Percentiles rank a stretch among this genome's conserved stretches.
phyloP scores from a whole-genome alignment of 2,113 vertebrate species.

The Laticauda colubrina region DNA sequence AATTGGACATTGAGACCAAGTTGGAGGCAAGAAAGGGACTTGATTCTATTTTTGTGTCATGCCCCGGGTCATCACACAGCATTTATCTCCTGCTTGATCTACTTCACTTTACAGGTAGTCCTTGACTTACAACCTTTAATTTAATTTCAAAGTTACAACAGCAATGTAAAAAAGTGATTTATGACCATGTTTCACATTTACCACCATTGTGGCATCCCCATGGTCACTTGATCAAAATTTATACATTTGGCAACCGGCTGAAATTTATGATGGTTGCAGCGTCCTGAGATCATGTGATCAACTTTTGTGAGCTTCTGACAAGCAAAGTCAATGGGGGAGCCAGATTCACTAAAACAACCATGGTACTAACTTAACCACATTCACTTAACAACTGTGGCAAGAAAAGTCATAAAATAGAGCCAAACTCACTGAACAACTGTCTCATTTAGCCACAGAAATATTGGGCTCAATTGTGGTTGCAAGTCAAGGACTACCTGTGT shows the following conservation, averaged over 20 bases:
- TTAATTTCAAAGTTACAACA: not conserved
- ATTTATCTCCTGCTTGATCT: not conserved
- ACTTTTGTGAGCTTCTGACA: too few relatives aligned
- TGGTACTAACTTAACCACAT: not conserved
- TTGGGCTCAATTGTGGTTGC: not conserved
- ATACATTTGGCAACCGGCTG: not conserved
- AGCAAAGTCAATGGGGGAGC: not conserved
- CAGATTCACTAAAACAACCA: not conserved
- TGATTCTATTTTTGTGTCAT: too few relatives aligned
- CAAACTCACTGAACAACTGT: not conserved
- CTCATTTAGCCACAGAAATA: not conserved
- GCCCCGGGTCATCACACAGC: too few relatives aligned
- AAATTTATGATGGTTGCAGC: not conserved
- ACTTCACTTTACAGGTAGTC: not conserved
- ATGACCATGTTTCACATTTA: not conserved
- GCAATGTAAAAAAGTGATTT: not conserved
- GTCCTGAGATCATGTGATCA: not conserved
- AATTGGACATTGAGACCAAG: too few relatives aligned
- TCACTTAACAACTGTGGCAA: not conserved
- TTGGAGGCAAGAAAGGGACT: too few relatives aligned
- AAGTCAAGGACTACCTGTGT: not conserved
- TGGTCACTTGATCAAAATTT: not conserved
- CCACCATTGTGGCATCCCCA: not conserved
- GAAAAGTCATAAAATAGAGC: not conserved
- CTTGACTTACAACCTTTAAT: not conserved